Evolutionary conservation across 37 sponge, comb jelly and placozoan species (phyloP).

Genomic region (Beroe ovata): DNA sequence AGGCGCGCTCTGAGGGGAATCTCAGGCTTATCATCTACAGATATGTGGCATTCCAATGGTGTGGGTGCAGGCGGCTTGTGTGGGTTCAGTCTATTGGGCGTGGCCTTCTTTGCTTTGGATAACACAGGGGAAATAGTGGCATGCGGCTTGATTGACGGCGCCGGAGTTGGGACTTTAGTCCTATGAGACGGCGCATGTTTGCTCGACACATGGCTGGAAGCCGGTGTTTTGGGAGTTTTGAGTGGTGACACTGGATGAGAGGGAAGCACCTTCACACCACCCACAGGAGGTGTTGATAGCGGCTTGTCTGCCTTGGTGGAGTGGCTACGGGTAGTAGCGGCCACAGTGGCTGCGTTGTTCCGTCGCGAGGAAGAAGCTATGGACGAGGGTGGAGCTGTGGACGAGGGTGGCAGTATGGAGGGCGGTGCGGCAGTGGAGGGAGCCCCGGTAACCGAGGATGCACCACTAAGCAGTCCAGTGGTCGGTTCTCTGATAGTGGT

Average conservation of each 20-base stretch:
- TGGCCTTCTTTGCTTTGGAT: background rate
- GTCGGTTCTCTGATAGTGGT: background rate
- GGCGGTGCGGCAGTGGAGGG: background rate
- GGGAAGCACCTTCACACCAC: constrained; percentile 4
- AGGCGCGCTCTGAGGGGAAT: constrained; percentile 13
- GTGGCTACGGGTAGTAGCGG: background rate
- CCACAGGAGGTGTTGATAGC: background rate
- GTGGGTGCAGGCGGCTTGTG: background rate
- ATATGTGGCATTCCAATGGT: constrained; percentile 8
- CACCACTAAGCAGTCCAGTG: background rate
- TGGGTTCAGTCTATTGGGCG: background rate
- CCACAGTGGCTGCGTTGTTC: background rate
- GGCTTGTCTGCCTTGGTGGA: background rate
- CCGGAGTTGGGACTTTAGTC: constrained; percentile 12
- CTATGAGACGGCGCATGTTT: background rate
- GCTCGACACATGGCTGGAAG: background rate
- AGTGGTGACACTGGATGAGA: background rate
- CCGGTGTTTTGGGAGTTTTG: background rate
- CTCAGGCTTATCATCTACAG: constrained; percentile 40
- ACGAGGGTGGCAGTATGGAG: background rate
- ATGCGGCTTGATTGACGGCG: constrained; percentile 31
- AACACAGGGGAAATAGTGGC: background rate
- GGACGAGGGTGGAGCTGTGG: background rate
- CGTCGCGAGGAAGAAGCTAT: background rate
- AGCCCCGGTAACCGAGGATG: background rate